phyloP scores from a whole-genome alignment of 2,888 invertebrate genomes.

The Lepetodrilus schrolli region DNA sequence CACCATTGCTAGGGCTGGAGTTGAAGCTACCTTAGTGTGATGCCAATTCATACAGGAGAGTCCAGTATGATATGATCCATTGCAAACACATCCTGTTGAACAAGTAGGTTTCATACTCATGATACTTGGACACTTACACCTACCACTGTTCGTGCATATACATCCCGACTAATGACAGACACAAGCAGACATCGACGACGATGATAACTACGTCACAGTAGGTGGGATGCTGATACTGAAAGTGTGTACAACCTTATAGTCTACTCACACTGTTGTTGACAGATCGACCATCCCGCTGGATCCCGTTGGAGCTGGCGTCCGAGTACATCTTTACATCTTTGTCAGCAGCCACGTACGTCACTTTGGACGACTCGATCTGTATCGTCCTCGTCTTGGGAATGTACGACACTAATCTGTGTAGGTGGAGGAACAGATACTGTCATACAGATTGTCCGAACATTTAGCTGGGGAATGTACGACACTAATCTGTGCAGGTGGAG shows the following conservation, averaged over 20 bases:
- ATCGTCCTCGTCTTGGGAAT: constrained; percentile 67
- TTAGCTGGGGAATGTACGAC: constrained; percentile 57
- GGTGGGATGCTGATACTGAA: constrained; percentile 30
- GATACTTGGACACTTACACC: background rate
- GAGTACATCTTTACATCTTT: constrained; percentile 75
- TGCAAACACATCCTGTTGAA: background rate
- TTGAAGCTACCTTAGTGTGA: no score
- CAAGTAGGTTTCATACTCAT: background rate
- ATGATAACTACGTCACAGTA: no score
- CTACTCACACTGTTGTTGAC: constrained; percentile 58
- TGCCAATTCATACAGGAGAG: no score
- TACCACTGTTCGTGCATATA: background rate
- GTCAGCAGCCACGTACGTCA: constrained; percentile 71
- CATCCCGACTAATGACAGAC: background rate
- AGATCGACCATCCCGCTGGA: constrained; percentile 49
- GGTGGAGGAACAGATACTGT: background rate
- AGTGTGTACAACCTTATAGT: constrained; percentile 36
- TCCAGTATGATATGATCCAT: no score
- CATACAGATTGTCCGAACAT: background rate
- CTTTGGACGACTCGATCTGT: constrained; percentile 66
- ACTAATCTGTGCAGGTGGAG: constrained; percentile 60
- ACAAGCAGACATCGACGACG: background rate
- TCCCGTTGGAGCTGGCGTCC: constrained; percentile 70
- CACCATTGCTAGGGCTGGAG: no score
- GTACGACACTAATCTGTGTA: constrained; percentile 67